These are phyloP conservation scores for Drosophila mimetica DNA, from an alignment of 2,888 invertebrate species.

Conservation along the genomic window DNA sequence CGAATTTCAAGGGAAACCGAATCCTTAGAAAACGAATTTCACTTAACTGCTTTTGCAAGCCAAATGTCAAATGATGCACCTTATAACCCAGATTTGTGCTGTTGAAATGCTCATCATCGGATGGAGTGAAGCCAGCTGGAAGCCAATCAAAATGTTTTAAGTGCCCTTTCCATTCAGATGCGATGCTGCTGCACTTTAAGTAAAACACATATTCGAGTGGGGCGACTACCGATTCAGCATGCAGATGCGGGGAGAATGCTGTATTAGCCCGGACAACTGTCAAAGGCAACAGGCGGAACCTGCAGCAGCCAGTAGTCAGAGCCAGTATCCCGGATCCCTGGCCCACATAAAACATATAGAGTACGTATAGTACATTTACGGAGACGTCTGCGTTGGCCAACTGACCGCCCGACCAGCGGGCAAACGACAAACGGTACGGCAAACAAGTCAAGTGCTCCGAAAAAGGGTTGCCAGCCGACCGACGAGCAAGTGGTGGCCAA, in stretches of 20 bases:
- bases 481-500: constrained; percentile 43
- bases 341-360: constrained; percentile 35
- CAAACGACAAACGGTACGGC: constrained; percentile 44
- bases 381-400: constrained; percentile 31
- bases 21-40: constrained; percentile 1
- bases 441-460: constrained; percentile 60
- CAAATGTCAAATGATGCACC: constrained; percentile 9
- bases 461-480: constrained; percentile 19
- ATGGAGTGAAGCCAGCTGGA: constrained; percentile 13
- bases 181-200: constrained; percentile 32
- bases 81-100: constrained; percentile 2
- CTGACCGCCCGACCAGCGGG: constrained; percentile 38
- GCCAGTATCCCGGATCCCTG: constrained; percentile 18
- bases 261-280: constrained; percentile 58
- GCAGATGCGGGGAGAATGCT: constrained; percentile 28
- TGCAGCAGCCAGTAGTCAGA: constrained; percentile 2
- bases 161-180: constrained; percentile 23
- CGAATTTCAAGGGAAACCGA: neutral
- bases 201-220: constrained; percentile 28
- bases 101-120: constrained; percentile 1
- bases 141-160: constrained; percentile 41
- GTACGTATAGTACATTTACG: constrained; percentile 12
- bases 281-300: constrained; percentile 62
- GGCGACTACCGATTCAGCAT: constrained; percentile 18
- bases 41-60: neutral